phyloP scores from a whole-genome alignment of 2,113 vertebrate genomes.

The Tragulus kanchil region DNA sequence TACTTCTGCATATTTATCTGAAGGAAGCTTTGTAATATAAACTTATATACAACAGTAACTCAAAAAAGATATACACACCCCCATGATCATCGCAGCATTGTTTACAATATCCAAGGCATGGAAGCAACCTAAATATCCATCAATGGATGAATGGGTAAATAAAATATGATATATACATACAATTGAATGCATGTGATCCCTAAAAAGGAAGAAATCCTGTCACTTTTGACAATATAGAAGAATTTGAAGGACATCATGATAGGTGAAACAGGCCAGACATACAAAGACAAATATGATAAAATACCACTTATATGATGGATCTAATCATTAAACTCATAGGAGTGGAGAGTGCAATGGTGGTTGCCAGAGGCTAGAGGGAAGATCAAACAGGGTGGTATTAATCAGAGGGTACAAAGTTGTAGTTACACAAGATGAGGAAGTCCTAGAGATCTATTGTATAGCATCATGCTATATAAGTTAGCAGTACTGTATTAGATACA shows the following conservation, averaged over 20 bases:
- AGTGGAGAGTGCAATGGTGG: neutral
- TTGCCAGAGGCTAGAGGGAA: neutral
- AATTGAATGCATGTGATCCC: neutral
- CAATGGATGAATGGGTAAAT: neutral
- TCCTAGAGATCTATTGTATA: neutral
- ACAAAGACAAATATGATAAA: neutral
- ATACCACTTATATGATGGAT: neutral
- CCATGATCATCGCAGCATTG: neutral
- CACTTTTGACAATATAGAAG: neutral
- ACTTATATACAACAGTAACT: neutral
- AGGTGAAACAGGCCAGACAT: neutral
- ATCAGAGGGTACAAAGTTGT: neutral
- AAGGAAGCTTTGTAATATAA: neutral
- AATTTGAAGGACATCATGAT: neutral
- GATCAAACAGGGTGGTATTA: neutral
- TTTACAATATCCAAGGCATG: neutral
- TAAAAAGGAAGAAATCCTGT: neutral
- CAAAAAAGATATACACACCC: neutral
- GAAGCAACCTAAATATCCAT: neutral
- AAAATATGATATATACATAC: neutral
- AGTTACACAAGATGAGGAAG: neutral
- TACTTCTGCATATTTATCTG: neutral
- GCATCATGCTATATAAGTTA: neutral
- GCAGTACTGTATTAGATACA: neutral
- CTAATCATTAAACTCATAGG: neutral